These are phyloP conservation scores for Thaumetopoea pityocampa DNA, from an alignment of 1,140 invertebrate genomes.

Conservation along the genomic window DNA sequence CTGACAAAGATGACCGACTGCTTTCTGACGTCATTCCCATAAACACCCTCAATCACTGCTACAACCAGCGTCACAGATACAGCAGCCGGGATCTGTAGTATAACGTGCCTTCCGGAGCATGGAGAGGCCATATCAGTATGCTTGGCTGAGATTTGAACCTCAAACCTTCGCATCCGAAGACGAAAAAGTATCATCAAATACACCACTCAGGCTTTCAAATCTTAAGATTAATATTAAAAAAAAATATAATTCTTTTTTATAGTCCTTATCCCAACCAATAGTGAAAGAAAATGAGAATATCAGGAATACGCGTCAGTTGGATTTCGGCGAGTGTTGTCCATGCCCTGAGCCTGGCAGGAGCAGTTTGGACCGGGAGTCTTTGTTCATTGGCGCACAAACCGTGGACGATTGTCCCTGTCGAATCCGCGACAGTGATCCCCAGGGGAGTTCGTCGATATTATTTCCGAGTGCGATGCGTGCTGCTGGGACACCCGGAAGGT, in stretches of 20 bases:
- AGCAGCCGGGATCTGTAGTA: too few relatives aligned
- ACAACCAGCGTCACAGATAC: too few relatives aligned
- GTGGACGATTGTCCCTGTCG: conserved; percentile 37
- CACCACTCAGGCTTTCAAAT: too few relatives aligned
- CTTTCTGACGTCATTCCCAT: too few relatives aligned
- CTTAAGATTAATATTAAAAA: too few relatives aligned
- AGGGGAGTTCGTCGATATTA: conserved; percentile 43
- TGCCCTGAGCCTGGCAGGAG: conserved; percentile 21
- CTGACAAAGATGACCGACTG: too few relatives aligned
- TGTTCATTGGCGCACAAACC: not conserved
- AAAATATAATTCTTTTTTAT: conserved; percentile 13
- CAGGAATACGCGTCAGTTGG: conserved; percentile 23
- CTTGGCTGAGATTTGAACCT: too few relatives aligned
- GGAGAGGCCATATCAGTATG: too few relatives aligned
- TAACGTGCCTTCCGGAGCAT: too few relatives aligned
- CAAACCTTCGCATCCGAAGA: too few relatives aligned
- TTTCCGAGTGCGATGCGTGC: conserved; percentile 30
- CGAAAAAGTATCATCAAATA: too few relatives aligned
- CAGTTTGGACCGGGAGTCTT: not conserved
- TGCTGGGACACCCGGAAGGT: conserved; percentile 32
- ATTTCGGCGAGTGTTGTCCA: conserved; percentile 40
- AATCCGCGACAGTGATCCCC: conserved; percentile 28
- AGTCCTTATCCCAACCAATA: conserved; percentile 35
- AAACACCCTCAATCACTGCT: too few relatives aligned
- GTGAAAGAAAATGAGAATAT: conserved; percentile 15